Percentiles rank a stretch among this genome's conserved stretches.
phyloP scores from a whole-genome alignment of 2,888 invertebrate genomes.

The Agonopterix subpropinquella region DNA sequence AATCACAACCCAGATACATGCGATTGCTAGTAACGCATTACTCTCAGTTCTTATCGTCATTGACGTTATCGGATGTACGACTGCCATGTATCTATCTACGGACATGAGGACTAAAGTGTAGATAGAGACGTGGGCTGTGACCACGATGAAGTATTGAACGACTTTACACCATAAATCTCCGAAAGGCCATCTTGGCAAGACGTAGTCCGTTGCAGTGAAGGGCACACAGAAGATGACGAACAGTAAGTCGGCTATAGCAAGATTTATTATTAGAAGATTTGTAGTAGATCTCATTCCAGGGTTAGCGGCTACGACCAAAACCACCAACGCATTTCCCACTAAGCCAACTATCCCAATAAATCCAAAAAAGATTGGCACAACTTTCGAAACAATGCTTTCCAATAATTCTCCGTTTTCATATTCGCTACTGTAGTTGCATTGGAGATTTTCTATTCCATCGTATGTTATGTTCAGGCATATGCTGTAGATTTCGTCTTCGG shows the following conservation, averaged over 20 bases:
- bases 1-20: conserved; percentile 88
- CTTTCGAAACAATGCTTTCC: conserved; percentile 80
- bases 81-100: conserved; percentile 92
- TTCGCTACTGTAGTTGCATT: conserved; percentile 57
- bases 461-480: conserved; percentile 59
- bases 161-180: conserved; percentile 93
- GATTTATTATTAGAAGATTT: conserved; percentile 92
- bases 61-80: conserved; percentile 93
- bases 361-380: conserved; percentile 89
- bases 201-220: conserved; percentile 94
- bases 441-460: conserved; percentile 45
- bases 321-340: conserved; percentile 91
- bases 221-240: conserved; percentile 97
- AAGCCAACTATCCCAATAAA: conserved; percentile 91
- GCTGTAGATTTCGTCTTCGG: conserved; percentile 62
- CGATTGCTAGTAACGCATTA: conserved; percentile 87
- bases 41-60: conserved; percentile 89
- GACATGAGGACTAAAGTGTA: conserved; percentile 97
- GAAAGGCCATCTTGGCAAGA: conserved; percentile 92
- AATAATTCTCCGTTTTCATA: conserved; percentile 70
- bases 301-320: conserved; percentile 90
- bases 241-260: conserved; percentile 92
- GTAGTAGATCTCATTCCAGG: conserved; percentile 96
- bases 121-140: conserved; percentile 94
- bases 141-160: conserved; percentile 93